A percentile compares a stretch with the other conserved stretches of the same genome.
phyloP scores from a whole-genome alignment of 2,888 invertebrate genomes.

The Dolomedes plantarius region DNA sequence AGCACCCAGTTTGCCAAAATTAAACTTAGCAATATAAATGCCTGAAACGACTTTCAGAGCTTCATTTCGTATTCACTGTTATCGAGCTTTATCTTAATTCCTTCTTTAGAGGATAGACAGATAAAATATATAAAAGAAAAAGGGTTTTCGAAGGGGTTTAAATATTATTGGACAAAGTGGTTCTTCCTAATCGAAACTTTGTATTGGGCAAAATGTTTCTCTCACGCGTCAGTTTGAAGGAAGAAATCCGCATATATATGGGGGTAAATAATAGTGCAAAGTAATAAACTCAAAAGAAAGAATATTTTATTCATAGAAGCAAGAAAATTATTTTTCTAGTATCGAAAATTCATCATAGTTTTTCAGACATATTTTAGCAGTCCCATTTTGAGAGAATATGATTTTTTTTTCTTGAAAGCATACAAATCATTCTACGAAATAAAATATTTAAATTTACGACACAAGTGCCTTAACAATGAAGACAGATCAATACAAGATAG shows the following conservation, averaged over 20 bases:
- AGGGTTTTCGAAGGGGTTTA: neutral
- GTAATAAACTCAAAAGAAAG: neutral
- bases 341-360: conserved; percentile 9
- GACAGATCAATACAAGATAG: neutral
- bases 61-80: too few species aligned
- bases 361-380: neutral
- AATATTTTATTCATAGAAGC: neutral
- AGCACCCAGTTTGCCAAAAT: too few species aligned
- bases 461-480: conserved; percentile 16
- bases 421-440: conserved; percentile 6
- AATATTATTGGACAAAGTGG: neutral
- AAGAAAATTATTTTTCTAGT: conserved; percentile 6
- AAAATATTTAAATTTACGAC: conserved; percentile 16
- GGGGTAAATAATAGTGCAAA: neutral
- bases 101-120: too few species aligned
- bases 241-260: neutral
- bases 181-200: neutral
- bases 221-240: neutral
- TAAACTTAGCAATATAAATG: too few species aligned
- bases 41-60: too few species aligned
- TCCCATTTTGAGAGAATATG: neutral
- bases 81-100: too few species aligned
- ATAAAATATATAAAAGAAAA: too few species aligned
- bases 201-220: neutral
- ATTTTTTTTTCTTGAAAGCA: neutral